phyloP scores from a whole-genome alignment of 2,888 invertebrate species.

The Tetragonula carbonaria region DNA sequence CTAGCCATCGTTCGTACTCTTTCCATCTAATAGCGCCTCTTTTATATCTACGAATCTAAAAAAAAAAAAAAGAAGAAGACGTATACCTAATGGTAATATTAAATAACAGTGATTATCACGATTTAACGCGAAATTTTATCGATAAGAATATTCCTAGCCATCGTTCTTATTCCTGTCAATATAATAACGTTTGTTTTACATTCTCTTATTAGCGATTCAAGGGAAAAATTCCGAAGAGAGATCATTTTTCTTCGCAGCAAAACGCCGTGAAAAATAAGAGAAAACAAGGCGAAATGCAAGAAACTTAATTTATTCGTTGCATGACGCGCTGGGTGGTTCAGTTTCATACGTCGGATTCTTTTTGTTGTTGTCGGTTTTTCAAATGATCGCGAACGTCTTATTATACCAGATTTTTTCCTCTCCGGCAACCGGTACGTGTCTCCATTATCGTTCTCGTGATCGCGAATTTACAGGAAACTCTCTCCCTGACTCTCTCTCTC shows the following conservation, averaged over 20 bases:
- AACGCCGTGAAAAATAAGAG: not conserved
- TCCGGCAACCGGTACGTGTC: conserved; percentile 50
- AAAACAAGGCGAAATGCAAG: not conserved
- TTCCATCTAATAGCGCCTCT: not conserved
- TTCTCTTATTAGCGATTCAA: not conserved
- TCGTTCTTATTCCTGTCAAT: not conserved
- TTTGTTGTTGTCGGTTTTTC: conserved; percentile 17
- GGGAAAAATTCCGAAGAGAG: too few relatives aligned
- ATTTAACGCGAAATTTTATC: not conserved
- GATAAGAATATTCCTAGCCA: not conserved
- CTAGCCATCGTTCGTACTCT: not conserved
- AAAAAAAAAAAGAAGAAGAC: not conserved
- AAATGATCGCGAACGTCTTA: conserved; percentile 30
- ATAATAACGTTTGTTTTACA: not conserved
- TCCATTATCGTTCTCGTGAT: conserved; percentile 52
- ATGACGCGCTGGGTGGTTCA: conserved; percentile 26
- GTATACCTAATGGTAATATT: not conserved
- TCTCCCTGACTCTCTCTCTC: not conserved
- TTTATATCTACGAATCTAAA: not conserved
- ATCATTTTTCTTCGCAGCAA: too few relatives aligned
- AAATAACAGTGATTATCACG: not conserved
- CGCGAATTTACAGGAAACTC: conserved; percentile 51
- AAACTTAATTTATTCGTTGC: conserved; percentile 49
- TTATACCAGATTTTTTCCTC: conserved; percentile 43
- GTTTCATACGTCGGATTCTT: conserved; percentile 14